phyloP scores from a whole-genome alignment of 2,888 invertebrate genomes.

The Tetragnatha montana region DNA sequence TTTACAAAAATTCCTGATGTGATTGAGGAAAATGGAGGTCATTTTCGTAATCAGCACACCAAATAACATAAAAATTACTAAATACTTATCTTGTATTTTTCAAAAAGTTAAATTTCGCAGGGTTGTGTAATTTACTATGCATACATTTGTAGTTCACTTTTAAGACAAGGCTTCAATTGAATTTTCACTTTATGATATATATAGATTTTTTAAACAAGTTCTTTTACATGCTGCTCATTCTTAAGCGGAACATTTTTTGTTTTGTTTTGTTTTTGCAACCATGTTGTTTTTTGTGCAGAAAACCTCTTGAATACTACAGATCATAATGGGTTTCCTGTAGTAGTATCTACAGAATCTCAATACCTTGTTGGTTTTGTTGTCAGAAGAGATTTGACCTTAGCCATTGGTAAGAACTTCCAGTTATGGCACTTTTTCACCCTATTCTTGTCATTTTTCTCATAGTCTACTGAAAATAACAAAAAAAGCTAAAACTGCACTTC shows the following conservation, averaged over 20 bases:
- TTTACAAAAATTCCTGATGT: too few relatives aligned
- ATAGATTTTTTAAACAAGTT: neutral
- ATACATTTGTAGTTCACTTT: neutral
- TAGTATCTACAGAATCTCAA: slow-evolving; percentile 96
- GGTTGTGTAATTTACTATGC: too few relatives aligned
- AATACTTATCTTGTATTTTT: too few relatives aligned
- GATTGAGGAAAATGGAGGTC: too few relatives aligned
- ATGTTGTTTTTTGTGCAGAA: slow-evolving; percentile 78
- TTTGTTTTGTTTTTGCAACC: neutral
- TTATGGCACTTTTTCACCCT: neutral
- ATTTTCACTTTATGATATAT: neutral
- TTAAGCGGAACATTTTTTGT: neutral
- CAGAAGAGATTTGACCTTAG: slow-evolving; percentile 90
- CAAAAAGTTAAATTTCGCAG: too few relatives aligned
- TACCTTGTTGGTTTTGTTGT: slow-evolving; percentile 98
- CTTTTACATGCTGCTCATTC: neutral
- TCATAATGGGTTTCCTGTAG: slow-evolving; percentile 99
- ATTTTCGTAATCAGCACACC: too few relatives aligned
- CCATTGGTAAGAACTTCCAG: slow-evolving; percentile 58
- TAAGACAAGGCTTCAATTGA: neutral
- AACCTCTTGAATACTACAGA: slow-evolving; percentile 93
- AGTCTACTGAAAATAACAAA: too few relatives aligned
- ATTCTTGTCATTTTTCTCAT: neutral
- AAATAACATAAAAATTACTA: too few relatives aligned
- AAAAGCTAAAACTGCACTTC: too few relatives aligned